Base-by-base conservation (phyloP, 2,888 invertebrate species). In the Trichacis sp. region DNA sequence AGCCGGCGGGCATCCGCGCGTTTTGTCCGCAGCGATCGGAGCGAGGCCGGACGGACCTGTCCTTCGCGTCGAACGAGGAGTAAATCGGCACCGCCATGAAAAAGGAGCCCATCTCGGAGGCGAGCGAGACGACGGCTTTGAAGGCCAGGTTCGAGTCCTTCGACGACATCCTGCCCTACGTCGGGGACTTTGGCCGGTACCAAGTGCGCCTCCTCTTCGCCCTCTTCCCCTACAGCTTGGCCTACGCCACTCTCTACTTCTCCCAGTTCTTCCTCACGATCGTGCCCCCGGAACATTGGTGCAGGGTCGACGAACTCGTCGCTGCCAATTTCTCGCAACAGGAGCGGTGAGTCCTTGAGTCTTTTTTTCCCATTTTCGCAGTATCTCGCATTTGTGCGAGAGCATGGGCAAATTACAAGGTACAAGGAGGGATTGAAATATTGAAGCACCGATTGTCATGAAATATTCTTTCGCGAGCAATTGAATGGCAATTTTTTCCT, bases 111-210 rank as follows among this genome's bases (percentile, higher is more conserved):
- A 66, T 64, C 15, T 63, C 69, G 18, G 75, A 74, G 20, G 70
- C 75, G 1, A 73, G 48, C 17, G 79, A 82, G 40, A 76, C 70
- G 2, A 78, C 79, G 2, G 76, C 75, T 2, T 36, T 81, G 40
- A 73, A 73, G 48, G 64, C 61, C 18, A 78, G 79, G 63, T 72
- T 80, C 45, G 73, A 84, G 45, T 85, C 85, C 42, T 86, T 87
- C 65, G 87, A 87, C 69, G 85, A 86, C 49, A 77, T 87, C 45
- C 70, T 87, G 46, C 85, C 85, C 0, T 78, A 85, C 61, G 82
- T 87, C 19, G 87, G 87, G 1, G 86, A 86, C 67, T 87, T 86
- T 70, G 87, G 87, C 19, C 73, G 78, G 58, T 87, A 87, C 69
- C 87, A 87, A 71, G 84, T 85, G 73, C 71, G 82, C 14, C 76